phyloP scores from a whole-genome alignment of 2,888 invertebrate species.

The Orthosia gothica region DNA sequence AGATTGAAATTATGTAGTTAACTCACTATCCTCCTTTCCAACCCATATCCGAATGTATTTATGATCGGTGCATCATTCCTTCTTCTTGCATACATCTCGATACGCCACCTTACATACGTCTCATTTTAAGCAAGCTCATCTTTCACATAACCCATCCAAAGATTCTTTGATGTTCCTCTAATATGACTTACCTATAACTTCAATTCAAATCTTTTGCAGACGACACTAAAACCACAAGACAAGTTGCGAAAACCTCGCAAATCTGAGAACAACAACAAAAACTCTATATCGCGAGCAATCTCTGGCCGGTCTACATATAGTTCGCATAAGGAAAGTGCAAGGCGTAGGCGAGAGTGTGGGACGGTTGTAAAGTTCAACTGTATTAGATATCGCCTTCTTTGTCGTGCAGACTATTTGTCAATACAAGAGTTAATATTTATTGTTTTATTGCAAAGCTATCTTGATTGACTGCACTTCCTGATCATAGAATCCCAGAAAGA shows the following conservation, averaged over 20 bases:
- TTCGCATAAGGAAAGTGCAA: conserved; percentile 64
- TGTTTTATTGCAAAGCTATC: not conserved
- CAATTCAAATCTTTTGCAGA: conserved; percentile 35
- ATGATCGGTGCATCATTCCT: too few species aligned
- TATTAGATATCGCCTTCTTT: conserved; percentile 53
- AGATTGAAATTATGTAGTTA: too few species aligned
- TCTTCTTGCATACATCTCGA: too few species aligned
- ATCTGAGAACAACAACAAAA: conserved; percentile 37
- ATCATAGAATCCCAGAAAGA: too few species aligned
- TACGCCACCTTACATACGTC: too few species aligned
- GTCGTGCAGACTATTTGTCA: conserved; percentile 42
- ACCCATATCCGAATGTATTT: too few species aligned
- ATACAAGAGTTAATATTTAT: conserved; percentile 4
- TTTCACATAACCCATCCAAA: too few species aligned
- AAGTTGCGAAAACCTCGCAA: conserved; percentile 18
- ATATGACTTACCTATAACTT: too few species aligned
- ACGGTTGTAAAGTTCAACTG: conserved; percentile 62
- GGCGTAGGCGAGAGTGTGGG: conserved; percentile 65
- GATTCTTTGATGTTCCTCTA: too few species aligned
- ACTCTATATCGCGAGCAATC: conserved; percentile 29
- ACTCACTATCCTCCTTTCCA: too few species aligned
- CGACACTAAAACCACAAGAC: conserved; percentile 23
- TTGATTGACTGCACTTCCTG: conserved; percentile 1
- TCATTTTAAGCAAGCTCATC: too few species aligned
- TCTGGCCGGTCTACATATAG: conserved; percentile 29